phyloP scores from a whole-genome alignment of 1,140 invertebrate genomes.

The Theocolax elegans region DNA sequence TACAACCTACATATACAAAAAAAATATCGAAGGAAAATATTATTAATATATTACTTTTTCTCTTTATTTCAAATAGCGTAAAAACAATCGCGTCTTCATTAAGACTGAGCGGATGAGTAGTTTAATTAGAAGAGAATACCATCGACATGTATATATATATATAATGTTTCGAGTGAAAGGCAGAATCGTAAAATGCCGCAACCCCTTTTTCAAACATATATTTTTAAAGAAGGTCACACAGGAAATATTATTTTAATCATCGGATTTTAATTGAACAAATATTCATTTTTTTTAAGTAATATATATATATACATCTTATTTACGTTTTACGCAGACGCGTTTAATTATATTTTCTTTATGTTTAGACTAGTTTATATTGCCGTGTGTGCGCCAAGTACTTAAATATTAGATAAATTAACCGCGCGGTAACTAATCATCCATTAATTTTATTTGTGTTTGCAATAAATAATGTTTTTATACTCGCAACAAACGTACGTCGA shows the following conservation, averaged over 20 bases:
- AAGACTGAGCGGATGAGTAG: neutral
- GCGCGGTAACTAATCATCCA: no score
- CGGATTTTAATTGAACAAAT: neutral
- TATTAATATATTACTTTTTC: no score
- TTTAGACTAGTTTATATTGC: no score
- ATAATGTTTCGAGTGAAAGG: constrained; percentile 4
- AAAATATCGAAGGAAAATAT: no score
- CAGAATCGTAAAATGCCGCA: constrained; percentile 14
- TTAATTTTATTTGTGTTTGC: neutral
- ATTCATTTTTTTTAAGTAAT: neutral
- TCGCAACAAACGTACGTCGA: neutral
- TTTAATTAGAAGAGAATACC: neutral
- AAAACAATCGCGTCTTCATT: neutral
- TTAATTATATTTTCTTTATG: no score
- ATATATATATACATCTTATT: neutral
- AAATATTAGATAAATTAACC: no score
- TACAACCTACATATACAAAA: no score
- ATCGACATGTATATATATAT: neutral
- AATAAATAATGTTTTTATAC: neutral
- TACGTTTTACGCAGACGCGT: no score
- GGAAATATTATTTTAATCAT: neutral
- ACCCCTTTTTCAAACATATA: constrained; percentile 9
- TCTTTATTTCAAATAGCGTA: no score
- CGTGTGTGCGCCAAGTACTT: neutral
- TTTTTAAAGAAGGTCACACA: neutral